Conservation (phyloP, 2,888 invertebrate genomes). For the Andrena marginata region DNA sequence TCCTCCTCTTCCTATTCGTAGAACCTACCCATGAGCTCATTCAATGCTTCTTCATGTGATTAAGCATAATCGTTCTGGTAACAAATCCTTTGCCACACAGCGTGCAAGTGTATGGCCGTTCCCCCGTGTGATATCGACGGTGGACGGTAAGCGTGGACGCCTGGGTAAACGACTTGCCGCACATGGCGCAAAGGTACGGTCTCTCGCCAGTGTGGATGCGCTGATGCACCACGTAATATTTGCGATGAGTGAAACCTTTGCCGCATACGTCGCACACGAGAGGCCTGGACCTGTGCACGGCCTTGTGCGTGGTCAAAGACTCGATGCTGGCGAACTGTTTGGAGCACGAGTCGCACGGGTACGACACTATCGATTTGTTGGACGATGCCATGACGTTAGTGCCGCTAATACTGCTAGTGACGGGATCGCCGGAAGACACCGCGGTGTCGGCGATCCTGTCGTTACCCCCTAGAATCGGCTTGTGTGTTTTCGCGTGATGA, state of each 20-base stretch:
- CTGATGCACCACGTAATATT: conserved; percentile 84
- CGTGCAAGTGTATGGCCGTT: conserved; percentile 84
- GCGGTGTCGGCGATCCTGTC: conserved; percentile 45
- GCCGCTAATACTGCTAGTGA: conserved; percentile 45
- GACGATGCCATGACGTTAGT: conserved; percentile 30
- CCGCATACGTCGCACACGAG: conserved; percentile 84
- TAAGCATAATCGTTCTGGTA: conserved; percentile 84
- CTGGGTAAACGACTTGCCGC: conserved; percentile 84
- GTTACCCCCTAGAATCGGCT: conserved; percentile 57
- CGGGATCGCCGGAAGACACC: conserved; percentile 42
- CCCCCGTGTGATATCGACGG: conserved; percentile 83
- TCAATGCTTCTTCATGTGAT: conserved; percentile 84
- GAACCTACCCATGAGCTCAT: background rate
- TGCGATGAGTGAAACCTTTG: conserved; percentile 84
- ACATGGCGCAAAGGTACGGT: conserved; percentile 85
- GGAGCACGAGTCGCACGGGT: conserved; percentile 82
- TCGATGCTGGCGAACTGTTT: conserved; percentile 81
- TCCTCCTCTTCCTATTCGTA: background rate
- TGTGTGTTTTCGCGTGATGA: conserved; percentile 84
- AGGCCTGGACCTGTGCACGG: conserved; percentile 81
- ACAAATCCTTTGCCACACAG: conserved; percentile 84
- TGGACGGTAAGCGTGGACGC: conserved; percentile 83
- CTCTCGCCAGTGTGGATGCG: conserved; percentile 85
- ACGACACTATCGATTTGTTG: conserved; percentile 65
- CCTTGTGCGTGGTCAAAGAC: conserved; percentile 81